These are phyloP conservation scores for Trachymyrmex cornetzi DNA, from an alignment of 1,140 invertebrate genomes.

Conservation along the genomic window DNA sequence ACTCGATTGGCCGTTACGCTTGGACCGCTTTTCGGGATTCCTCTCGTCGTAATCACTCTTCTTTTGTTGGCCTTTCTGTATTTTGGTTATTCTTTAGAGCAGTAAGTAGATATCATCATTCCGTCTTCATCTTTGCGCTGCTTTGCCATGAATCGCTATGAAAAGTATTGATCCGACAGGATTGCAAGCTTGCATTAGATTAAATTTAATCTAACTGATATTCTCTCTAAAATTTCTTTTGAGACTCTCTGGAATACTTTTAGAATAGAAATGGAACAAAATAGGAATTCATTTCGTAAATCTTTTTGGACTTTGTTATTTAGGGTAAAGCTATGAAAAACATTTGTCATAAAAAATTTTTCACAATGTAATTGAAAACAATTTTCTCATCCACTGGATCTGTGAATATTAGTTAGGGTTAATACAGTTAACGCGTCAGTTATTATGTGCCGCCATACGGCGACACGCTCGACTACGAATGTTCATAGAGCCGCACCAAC, in stretches of 20 bases:
- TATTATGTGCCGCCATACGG: neutral
- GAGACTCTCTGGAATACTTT: too few relatives aligned
- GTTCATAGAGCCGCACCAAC: neutral
- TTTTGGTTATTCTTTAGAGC: constrained; percentile 78
- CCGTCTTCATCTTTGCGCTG: neutral
- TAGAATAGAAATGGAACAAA: too few relatives aligned
- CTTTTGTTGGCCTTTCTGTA: constrained; percentile 71
- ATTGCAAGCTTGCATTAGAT: neutral
- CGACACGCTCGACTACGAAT: neutral
- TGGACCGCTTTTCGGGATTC: constrained; percentile 74
- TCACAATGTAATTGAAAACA: too few relatives aligned
- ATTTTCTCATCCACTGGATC: too few relatives aligned
- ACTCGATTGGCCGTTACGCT: constrained; percentile 64
- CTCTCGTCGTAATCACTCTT: constrained; percentile 72
- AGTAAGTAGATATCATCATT: constrained; percentile 78
- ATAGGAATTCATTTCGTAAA: too few relatives aligned
- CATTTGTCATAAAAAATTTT: too few relatives aligned
- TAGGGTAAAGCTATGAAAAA: too few relatives aligned
- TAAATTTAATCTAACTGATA: neutral
- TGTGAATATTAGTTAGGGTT: neutral
- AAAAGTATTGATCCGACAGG: neutral
- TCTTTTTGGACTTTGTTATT: too few relatives aligned
- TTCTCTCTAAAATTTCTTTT: too few relatives aligned
- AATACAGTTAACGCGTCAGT: neutral
- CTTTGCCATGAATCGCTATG: neutral